Conservation (phyloP, 2,113 vertebrate species). For the Baryphthengus martii region DNA sequence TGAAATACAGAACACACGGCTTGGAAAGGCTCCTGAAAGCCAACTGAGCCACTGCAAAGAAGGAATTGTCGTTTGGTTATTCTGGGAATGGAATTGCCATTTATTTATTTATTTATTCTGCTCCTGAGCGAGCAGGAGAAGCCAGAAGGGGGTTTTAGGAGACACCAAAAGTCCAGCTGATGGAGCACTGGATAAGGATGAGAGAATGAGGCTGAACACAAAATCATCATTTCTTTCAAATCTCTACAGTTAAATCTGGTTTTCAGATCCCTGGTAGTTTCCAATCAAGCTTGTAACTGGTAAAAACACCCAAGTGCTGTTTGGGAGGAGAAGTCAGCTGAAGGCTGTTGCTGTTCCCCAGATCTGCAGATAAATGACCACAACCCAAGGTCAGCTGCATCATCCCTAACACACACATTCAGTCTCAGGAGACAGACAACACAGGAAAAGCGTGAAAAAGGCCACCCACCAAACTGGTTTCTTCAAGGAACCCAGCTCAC, state of each 20-base stretch:
- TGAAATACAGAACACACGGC: neutral
- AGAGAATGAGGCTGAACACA: neutral
- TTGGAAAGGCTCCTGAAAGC: neutral
- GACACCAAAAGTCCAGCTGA: neutral
- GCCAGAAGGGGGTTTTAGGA: neutral
- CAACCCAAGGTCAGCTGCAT: neutral
- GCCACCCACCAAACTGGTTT: neutral
- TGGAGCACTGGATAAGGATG: neutral
- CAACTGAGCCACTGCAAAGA: neutral
- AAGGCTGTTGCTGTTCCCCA: neutral
- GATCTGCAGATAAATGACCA: neutral
- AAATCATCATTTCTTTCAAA: neutral
- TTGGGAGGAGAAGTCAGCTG: neutral
- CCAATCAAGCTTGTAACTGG: accelerated
- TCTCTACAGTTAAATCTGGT: neutral
- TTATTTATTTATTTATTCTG: too few relatives aligned
- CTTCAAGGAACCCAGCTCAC: neutral
- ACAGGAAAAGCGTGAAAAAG: neutral
- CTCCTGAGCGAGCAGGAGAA: neutral
- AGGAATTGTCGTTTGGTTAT: neutral
- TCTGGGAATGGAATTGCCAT: too few relatives aligned
- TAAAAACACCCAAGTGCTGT: too few relatives aligned
- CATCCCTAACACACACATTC: accelerated
- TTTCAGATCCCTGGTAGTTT: neutral
- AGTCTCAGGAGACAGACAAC: too few relatives aligned